Evolutionary conservation across 2,888 invertebrate genomes (phyloP).

Genomic region (Meiosimyza platycephala): DNA sequence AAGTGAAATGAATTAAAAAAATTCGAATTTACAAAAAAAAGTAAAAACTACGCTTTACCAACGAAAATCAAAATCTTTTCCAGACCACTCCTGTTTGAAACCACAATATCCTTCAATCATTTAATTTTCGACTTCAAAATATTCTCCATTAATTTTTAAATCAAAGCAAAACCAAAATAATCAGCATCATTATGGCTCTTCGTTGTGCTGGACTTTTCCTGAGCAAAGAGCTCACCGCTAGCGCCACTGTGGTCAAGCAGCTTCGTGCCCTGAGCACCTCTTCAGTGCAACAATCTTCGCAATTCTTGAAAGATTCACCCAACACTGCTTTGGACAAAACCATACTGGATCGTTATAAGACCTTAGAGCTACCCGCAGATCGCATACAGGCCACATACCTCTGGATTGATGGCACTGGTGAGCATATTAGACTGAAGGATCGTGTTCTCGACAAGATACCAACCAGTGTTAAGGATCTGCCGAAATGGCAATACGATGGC

Average conservation of each 20-base stretch:
- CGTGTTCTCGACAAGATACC: slow-evolving; percentile 76
- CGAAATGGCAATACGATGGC: slow-evolving; percentile 82
- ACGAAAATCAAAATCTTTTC: too few relatives aligned
- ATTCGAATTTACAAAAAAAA: background rate
- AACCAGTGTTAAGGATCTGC: slow-evolving; percentile 72
- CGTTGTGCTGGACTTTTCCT: slow-evolving; percentile 64
- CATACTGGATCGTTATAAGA: slow-evolving; percentile 76
- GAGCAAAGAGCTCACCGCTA: slow-evolving; percentile 55
- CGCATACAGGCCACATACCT: slow-evolving; percentile 75
- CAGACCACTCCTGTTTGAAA: background rate
- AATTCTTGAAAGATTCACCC: slow-evolving; percentile 72
- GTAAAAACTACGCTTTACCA: background rate
- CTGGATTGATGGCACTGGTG: slow-evolving; percentile 82
- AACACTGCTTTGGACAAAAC: slow-evolving; percentile 82
- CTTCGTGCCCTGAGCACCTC: slow-evolving; percentile 52
- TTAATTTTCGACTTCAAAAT: background rate
- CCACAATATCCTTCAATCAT: background rate
- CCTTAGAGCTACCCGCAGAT: slow-evolving; percentile 70
- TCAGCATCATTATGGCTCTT: slow-evolving; percentile 56
- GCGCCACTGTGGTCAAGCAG: slow-evolving; percentile 49
- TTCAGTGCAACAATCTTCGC: slow-evolving; percentile 28
- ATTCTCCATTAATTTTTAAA: background rate
- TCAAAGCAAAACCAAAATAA: background rate
- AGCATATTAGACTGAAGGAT: slow-evolving; percentile 76
- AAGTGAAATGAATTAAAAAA: slow-evolving; percentile 28